phyloP scores from a whole-genome alignment of 1,140 invertebrate species.

The Euschistus heros region DNA sequence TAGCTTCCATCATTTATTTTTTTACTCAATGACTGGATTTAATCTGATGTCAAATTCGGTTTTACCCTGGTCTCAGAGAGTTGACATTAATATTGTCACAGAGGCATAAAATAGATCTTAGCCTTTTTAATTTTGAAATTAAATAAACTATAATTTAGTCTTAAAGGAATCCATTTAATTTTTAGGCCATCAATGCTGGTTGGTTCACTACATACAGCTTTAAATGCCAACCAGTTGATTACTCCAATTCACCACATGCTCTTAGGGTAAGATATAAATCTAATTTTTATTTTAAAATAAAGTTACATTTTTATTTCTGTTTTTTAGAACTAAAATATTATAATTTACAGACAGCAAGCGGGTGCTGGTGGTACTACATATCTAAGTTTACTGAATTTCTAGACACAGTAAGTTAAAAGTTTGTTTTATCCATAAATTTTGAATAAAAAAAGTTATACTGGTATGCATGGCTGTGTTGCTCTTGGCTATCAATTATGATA shows the following conservation, averaged over 20 bases:
- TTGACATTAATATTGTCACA: too few relatives aligned
- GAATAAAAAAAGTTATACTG: background rate
- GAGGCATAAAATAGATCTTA: too few relatives aligned
- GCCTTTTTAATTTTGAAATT: too few relatives aligned
- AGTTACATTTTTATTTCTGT: background rate
- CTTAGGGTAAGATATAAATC: constrained; percentile 57
- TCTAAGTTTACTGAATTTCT: constrained; percentile 94
- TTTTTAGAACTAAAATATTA: constrained; percentile 22
- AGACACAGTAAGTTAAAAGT: constrained; percentile 71
- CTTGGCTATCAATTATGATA: too few relatives aligned
- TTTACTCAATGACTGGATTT: too few relatives aligned
- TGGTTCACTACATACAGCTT: constrained; percentile 74
- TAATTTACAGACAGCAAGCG: constrained; percentile 67
- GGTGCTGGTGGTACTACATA: constrained; percentile 95
- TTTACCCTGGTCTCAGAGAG: too few relatives aligned
- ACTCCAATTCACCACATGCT: constrained; percentile 59
- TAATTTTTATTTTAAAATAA: constrained; percentile 32
- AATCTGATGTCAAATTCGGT: too few relatives aligned
- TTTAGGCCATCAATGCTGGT: constrained; percentile 58
- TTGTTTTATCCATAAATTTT: background rate
- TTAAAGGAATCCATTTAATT: constrained; percentile 17
- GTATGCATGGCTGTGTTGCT: too few relatives aligned
- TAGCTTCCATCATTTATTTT: too few relatives aligned
- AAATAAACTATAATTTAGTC: too few relatives aligned
- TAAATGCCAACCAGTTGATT: constrained; percentile 78